Evolutionary conservation across 1,140 invertebrate species (phyloP).

Genomic region (Neuroterus valhalla): DNA sequence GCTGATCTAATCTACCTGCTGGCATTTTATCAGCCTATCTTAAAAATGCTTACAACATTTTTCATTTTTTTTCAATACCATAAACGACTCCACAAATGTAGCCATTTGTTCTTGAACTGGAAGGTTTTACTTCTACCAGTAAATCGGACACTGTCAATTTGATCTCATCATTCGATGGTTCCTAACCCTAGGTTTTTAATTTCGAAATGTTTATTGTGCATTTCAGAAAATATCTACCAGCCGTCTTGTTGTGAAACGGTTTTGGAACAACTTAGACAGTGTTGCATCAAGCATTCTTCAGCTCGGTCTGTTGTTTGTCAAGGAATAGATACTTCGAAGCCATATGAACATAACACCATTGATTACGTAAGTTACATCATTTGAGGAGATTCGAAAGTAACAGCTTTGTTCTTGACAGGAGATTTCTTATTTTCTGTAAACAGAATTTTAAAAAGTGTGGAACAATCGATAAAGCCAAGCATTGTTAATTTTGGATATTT

Average conservation of each 20-base stretch:
- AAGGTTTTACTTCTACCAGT: no score
- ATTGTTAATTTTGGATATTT: no score
- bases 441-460: no score
- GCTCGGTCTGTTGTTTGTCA: slow-evolving; percentile 78
- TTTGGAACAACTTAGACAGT: slow-evolving; percentile 80
- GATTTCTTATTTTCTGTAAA: no score
- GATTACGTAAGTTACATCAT: slow-evolving; percentile 66
- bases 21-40: no score
- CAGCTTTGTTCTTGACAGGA: no score
- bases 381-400: slow-evolving; percentile 42
- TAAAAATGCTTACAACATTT: no score
- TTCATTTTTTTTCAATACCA: no score
- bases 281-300: slow-evolving; percentile 79
- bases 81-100: no score
- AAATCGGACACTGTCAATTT: slow-evolving; percentile 31
- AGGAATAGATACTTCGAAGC: slow-evolving; percentile 78
- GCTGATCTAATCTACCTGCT: no score
- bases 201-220: slow-evolving; percentile 51
- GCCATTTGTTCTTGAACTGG: no score
- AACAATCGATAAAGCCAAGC: no score
- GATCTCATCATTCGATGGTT: not conserved
- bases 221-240: slow-evolving; percentile 82
- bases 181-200: slow-evolving; percentile 7
- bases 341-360: slow-evolving; percentile 71
- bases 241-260: slow-evolving; percentile 77